These are phyloP conservation scores for Pteronotus mesoamericanus DNA, from an alignment of 2,797 vertebrate species.

Conservation along the genomic window DNA sequence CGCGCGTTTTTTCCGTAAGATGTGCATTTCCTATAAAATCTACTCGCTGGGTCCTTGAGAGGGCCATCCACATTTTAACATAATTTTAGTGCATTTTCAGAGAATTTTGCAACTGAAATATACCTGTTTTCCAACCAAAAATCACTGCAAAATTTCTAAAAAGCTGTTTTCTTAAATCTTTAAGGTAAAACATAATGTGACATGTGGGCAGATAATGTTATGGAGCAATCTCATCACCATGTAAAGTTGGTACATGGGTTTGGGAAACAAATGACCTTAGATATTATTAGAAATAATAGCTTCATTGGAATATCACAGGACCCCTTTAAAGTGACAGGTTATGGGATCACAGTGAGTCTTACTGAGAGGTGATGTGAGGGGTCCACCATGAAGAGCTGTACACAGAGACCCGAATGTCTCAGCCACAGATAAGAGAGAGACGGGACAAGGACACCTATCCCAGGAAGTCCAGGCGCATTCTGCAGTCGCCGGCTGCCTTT, in stretches of 20 bases:
- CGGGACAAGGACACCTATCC: not conserved
- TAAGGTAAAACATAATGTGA: not conserved
- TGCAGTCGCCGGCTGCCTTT: not conserved
- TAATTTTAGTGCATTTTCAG: not conserved
- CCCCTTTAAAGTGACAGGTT: not conserved
- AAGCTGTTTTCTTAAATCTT: not conserved
- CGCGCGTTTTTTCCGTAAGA: too few species aligned
- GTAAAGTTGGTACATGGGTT: not conserved
- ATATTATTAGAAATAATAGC: not conserved
- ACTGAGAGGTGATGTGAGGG: conserved; percentile 3
- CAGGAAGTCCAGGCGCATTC: accelerated
- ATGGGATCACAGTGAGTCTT: not conserved
- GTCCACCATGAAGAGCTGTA: not conserved
- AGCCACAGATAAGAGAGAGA: not conserved
- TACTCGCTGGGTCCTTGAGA: not conserved
- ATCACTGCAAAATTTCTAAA: not conserved
- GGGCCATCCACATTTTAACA: not conserved
- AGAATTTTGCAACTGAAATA: not conserved
- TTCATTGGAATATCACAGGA: not conserved
- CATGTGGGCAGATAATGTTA: not conserved
- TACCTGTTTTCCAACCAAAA: not conserved
- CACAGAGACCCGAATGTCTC: not conserved
- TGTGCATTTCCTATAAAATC: not conserved
- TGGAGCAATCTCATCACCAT: not conserved
- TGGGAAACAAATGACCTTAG: not conserved